A percentile compares a stretch with the other conserved stretches of the same genome.
phyloP scores from a whole-genome alignment of 2,113 vertebrate species.

The Lutjanus erythropterus region DNA sequence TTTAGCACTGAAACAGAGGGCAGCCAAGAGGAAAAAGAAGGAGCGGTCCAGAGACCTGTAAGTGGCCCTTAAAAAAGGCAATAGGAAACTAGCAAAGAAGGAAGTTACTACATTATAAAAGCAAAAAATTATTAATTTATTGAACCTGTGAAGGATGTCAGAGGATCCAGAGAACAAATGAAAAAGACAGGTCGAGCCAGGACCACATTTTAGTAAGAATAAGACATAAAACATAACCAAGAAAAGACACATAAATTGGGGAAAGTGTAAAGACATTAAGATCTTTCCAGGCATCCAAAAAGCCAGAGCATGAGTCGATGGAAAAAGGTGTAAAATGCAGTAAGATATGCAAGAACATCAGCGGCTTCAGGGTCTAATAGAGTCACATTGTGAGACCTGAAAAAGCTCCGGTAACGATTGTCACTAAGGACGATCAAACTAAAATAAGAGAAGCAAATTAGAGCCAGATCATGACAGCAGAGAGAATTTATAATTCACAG shows the following conservation, averaged over 20 bases:
- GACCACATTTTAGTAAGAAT: no score
- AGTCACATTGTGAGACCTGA: background rate
- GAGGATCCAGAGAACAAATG: background rate
- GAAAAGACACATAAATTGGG: no score
- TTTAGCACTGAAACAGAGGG: background rate
- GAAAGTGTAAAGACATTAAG: background rate
- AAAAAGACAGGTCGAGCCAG: background rate
- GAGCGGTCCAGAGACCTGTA: background rate
- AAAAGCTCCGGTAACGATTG: background rate
- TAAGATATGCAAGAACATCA: background rate
- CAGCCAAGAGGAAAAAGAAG: background rate
- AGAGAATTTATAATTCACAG: background rate
- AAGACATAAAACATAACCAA: background rate
- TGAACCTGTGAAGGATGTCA: no score
- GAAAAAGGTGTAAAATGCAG: background rate
- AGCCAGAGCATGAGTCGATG: background rate
- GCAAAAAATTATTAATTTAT: no score
- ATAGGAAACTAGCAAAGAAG: background rate
- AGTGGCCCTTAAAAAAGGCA: background rate
- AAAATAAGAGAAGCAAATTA: constrained; percentile 8
- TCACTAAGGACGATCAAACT: background rate
- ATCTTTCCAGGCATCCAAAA: background rate
- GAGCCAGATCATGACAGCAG: background rate
- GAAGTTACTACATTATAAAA: background rate
- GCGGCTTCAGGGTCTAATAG: constrained; percentile 1